Percentiles rank a stretch among this genome's conserved stretches.
Conservation (phyloP, 2,797 vertebrate species). For the Pangasius sanitwongsei region DNA sequence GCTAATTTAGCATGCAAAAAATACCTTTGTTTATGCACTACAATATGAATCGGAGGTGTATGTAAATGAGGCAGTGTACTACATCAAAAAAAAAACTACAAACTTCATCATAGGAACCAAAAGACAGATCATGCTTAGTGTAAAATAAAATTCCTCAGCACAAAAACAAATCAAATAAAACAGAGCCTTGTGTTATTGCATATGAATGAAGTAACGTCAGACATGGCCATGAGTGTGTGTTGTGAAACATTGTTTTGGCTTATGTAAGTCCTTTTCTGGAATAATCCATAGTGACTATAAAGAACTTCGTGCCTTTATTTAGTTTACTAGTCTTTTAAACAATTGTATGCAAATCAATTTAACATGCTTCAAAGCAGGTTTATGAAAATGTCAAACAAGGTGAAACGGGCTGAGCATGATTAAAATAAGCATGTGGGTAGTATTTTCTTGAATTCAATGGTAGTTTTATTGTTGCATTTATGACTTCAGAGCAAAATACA, state of each 20-base stretch:
- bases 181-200: constrained; percentile 2
- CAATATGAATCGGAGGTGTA: constrained; percentile 27
- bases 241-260: constrained; percentile 28
- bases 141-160: constrained; percentile 5
- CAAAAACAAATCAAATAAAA: not conserved
- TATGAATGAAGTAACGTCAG: constrained; percentile 43
- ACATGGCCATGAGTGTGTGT: constrained; percentile 21
- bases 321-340: constrained; percentile 13
- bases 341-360: constrained; percentile 50
- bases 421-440: not conserved
- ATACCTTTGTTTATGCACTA: constrained; percentile 45
- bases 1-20: constrained; percentile 39
- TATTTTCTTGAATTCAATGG: not conserved
- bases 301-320: constrained; percentile 10
- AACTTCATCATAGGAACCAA: not conserved
- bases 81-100: not conserved
- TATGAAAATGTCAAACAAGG: constrained; percentile 51
- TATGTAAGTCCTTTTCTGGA: constrained; percentile 24
- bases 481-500: not conserved
- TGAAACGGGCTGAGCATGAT: not conserved
- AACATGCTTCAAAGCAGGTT: constrained; percentile 36
- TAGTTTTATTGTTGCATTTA: constrained; percentile 14
- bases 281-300: constrained; percentile 21
- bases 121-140: constrained; percentile 1
- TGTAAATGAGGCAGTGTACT: constrained; percentile 31